Evolutionary conservation across 2,888 invertebrate species (phyloP).

Genomic region (Charanyca ferruginea): DNA sequence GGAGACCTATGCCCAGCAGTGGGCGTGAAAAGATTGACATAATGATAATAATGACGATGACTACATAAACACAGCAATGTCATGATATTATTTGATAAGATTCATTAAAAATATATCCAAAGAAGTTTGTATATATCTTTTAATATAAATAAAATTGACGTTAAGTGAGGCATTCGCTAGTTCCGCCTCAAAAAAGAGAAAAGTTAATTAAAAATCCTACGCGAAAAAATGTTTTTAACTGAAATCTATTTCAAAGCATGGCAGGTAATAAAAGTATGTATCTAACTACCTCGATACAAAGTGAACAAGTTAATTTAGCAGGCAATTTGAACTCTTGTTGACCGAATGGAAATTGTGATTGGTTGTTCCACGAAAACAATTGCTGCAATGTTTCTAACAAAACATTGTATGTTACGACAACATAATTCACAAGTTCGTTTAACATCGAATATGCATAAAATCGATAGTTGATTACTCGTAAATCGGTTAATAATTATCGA

Average conservation of each 20-base stretch:
- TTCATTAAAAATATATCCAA: too few species aligned
- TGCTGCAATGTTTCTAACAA: constrained; percentile 35
- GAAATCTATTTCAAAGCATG: constrained; percentile 10
- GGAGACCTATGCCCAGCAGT: too few species aligned
- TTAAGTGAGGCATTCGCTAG: neutral
- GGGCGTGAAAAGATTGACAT: too few species aligned
- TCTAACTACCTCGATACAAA: constrained; percentile 2
- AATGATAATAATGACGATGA: too few species aligned
- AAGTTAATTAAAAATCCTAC: neutral
- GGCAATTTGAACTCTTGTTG: constrained; percentile 39
- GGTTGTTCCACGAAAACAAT: constrained; percentile 53
- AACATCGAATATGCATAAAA: constrained; percentile 28
- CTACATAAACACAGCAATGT: too few species aligned
- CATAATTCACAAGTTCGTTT: constrained; percentile 23
- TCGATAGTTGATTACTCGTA: constrained; percentile 23
- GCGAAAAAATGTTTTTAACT: neutral
- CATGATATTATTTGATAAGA: too few species aligned
- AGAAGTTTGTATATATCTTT: neutral
- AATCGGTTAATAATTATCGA: constrained; percentile 7
- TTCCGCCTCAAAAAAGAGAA: neutral
- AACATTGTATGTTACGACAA: constrained; percentile 35
- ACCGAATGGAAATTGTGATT: constrained; percentile 33
- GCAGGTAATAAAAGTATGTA: neutral
- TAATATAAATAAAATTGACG: neutral
- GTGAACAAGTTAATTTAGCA: constrained; percentile 22